Conservation (phyloP, 2,797 vertebrate genomes). For the Bovichtus diacanthus region DNA sequence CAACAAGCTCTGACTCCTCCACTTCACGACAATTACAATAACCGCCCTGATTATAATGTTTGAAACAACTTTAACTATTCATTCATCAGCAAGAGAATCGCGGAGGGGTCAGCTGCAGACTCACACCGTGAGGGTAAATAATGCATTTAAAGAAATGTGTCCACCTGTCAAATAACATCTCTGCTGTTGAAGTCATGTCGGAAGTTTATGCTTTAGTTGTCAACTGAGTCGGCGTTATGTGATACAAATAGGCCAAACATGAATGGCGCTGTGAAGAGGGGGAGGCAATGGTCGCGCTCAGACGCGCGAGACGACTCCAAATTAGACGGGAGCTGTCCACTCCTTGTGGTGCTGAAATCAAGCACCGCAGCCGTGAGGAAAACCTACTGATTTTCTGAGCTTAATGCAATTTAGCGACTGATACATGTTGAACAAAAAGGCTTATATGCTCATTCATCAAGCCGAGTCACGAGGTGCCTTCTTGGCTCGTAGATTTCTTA, state of each 20-base stretch:
- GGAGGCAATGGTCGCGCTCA: conserved; percentile 18
- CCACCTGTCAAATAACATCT: conserved; percentile 35
- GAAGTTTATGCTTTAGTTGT: conserved; percentile 40
- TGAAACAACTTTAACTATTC: conserved; percentile 46
- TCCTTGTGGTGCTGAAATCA: conserved; percentile 69
- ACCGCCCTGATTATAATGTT: conserved; percentile 9
- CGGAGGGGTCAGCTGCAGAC: not conserved
- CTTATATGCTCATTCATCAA: not conserved
- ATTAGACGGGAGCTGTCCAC: conserved; percentile 70
- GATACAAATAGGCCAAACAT: conserved; percentile 58
- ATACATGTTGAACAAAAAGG: conserved; percentile 5
- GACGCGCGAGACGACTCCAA: conserved; percentile 35
- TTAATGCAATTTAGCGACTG: conserved; percentile 24
- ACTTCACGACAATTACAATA: conserved; percentile 50
- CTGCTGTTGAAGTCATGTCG: conserved; percentile 32
- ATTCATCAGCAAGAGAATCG: conserved; percentile 31
- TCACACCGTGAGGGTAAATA: not conserved
- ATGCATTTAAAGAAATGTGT: conserved; percentile 14
- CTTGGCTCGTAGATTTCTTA: conserved; percentile 1
- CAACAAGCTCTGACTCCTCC: conserved; percentile 77
- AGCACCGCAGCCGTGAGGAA: not conserved
- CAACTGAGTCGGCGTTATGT: conserved; percentile 51
- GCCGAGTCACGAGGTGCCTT: conserved; percentile 20
- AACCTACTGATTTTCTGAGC: conserved; percentile 21
- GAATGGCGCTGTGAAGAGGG: conserved; percentile 25